These are phyloP conservation scores for Odocoileus hemionus DNA, from an alignment of 2,113 vertebrate species.

Conservation along the genomic window DNA sequence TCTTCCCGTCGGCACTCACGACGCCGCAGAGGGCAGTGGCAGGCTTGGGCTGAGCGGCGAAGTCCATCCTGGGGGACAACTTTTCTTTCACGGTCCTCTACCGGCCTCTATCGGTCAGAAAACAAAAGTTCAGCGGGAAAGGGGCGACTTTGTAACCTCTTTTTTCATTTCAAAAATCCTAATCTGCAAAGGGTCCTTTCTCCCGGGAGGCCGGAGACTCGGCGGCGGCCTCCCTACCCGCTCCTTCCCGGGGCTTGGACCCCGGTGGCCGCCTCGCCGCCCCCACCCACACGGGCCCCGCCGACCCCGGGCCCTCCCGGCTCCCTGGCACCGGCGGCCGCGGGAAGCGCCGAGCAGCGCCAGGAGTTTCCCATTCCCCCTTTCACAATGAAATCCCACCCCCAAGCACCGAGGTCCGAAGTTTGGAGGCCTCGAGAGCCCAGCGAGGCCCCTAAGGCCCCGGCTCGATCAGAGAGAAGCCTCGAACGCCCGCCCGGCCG, in stretches of 20 bases:
- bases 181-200: conserved; percentile 69
- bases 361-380: conserved; percentile 66
- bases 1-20: conserved; percentile 86
- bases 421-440: neutral
- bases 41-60: conserved; percentile 90
- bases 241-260: neutral
- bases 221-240: neutral
- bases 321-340: conserved; percentile 5
- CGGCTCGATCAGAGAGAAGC: neutral
- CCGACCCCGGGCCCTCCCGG: neutral
- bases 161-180: conserved; percentile 81
- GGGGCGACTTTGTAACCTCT: conserved; percentile 84
- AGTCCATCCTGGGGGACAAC: conserved; percentile 93
- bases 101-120: conserved; percentile 99
- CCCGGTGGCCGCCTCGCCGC: neutral
- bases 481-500: neutral
- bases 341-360: conserved; percentile 26
- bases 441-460: neutral
- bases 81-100: conserved; percentile 93
- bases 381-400: conserved; percentile 76
- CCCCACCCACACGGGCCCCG: neutral
- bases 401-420: conserved; percentile 8
- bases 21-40: conserved; percentile 72
- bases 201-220: neutral
- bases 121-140: conserved; percentile 95